These are phyloP conservation scores for Esperia sulphurella DNA, from an alignment of 2,888 invertebrate genomes.

Conservation along the genomic window DNA sequence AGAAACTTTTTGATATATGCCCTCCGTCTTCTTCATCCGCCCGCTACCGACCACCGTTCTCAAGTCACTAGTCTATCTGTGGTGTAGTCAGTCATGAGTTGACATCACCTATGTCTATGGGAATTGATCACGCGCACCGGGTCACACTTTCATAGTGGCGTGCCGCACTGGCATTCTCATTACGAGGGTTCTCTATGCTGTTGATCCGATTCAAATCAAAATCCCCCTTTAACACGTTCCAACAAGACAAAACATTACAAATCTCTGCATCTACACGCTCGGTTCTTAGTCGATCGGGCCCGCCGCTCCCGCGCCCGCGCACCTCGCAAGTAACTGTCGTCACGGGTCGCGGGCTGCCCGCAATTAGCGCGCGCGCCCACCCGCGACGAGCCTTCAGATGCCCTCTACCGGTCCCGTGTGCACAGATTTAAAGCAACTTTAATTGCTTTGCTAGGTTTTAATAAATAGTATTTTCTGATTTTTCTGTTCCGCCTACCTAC, in stretches of 20 bases:
- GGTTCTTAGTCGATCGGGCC: background rate
- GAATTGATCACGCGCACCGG: no score
- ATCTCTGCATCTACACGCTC: background rate
- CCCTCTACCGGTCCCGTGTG: conserved; percentile 1
- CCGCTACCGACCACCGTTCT: no score
- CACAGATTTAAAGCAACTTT: conserved; percentile 3
- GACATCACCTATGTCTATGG: no score
- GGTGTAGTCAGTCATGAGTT: no score
- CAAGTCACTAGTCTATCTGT: no score
- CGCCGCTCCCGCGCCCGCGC: background rate
- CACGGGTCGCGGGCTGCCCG: conserved; percentile 20
- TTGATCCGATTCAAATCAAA: background rate
- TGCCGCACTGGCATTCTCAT: no score
- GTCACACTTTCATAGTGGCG: no score
- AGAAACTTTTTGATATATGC: no score
- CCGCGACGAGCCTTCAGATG: conserved; percentile 12
- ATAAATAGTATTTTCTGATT: background rate
- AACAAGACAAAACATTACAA: background rate
- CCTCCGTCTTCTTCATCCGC: no score
- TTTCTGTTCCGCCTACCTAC: background rate
- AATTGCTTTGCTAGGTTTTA: background rate
- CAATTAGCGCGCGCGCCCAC: conserved; percentile 20
- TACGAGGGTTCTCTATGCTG: no score
- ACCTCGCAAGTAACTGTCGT: conserved; percentile 17
- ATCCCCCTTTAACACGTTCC: background rate